phyloP scores from a whole-genome alignment of 1,140 invertebrate species.

The Alviniconcha marisindica region DNA sequence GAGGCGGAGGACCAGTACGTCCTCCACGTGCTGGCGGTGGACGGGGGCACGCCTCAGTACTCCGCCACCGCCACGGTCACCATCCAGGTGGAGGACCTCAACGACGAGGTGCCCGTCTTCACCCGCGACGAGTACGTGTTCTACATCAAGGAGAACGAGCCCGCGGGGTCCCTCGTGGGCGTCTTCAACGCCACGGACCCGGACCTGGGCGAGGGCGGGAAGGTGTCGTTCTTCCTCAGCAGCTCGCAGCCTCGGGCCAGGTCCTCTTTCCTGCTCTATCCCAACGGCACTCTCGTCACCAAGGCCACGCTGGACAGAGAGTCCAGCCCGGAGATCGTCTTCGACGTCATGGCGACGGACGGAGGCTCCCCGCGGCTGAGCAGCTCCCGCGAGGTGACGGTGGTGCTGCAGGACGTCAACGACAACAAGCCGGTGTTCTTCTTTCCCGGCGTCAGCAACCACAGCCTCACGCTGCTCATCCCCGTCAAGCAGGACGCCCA shows the following conservation, averaged over 20 bases:
- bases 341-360: slow-evolving; percentile 63
- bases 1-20: slow-evolving; percentile 89
- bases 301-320: slow-evolving; percentile 57
- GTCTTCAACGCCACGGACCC: slow-evolving; percentile 71
- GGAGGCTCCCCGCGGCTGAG: slow-evolving; percentile 53
- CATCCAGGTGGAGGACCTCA: slow-evolving; percentile 92
- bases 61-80: slow-evolving; percentile 90
- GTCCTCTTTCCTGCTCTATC: slow-evolving; percentile 51
- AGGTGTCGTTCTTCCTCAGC: slow-evolving; percentile 49
- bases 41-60: slow-evolving; percentile 84
- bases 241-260: slow-evolving; percentile 19
- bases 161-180: slow-evolving; percentile 83
- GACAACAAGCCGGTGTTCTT: slow-evolving; percentile 62
- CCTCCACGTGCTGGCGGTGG: slow-evolving; percentile 90
- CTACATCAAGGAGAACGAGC: slow-evolving; percentile 92
- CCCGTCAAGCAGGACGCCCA: slow-evolving; percentile 37
- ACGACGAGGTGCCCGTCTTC: slow-evolving; percentile 85
- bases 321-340: slow-evolving; percentile 38
- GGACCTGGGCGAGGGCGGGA: slow-evolving; percentile 68
- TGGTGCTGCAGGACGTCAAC: slow-evolving; percentile 64
- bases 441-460: slow-evolving; percentile 51
- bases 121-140: slow-evolving; percentile 78
- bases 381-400: slow-evolving; percentile 71
- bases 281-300: slow-evolving; percentile 56
- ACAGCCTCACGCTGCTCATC: slow-evolving; percentile 40